Base-by-base conservation (phyloP, 35 echinoderm and acorn worm species). In the Ophioderma brevispina region DNA sequence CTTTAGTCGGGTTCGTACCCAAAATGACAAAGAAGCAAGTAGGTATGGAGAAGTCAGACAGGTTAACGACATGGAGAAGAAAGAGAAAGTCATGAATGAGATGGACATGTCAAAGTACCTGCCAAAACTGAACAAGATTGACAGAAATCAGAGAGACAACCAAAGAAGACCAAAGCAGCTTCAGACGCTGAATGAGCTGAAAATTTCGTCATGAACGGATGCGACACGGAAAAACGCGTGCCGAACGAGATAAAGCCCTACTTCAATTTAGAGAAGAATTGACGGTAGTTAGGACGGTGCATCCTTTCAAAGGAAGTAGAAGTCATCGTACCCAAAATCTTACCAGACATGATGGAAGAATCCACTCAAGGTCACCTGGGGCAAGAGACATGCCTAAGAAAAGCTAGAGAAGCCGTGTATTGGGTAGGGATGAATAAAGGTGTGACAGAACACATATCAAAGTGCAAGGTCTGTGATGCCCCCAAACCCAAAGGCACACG, bases 1-100 rank as follows among this genome's bases (percentile, higher is more conserved):
- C 5, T 40, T 92, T 4, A 92, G 96, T 32, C 31, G 89, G 78
- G 55, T 30, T 2, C 28, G 28, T 70, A 25, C n/a, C 17, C 4
- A 25, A 25, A 70, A 8, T 25, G 59, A 70, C 23, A 70, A 6
- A 70, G 59, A 70, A 25, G 59, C 5, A 6, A 70, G 28, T 18
- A 25, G 3, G 1, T 70, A 70, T 70, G 59, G 59, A 13, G 59
- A 70, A 25, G 59, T 70, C 23, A 70, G 59, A 70, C 59, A 70
- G 28, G 2, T 70, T 3, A 25, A 70, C 2, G n/a, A n/a, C n/a
- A n/a, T n/a, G n/a, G n/a, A n/a, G n/a, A 52, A 8, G 46, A 52
- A 52, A 21, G 8, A 52, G 8, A 52, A 52, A 52, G 46, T 11
- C 21, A 8, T 21, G 8, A 21, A 52, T 11, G 59, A 18, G 23